phyloP scores from a whole-genome alignment of 2,797 vertebrate species.

The Schizothorax lantsangensis region DNA sequence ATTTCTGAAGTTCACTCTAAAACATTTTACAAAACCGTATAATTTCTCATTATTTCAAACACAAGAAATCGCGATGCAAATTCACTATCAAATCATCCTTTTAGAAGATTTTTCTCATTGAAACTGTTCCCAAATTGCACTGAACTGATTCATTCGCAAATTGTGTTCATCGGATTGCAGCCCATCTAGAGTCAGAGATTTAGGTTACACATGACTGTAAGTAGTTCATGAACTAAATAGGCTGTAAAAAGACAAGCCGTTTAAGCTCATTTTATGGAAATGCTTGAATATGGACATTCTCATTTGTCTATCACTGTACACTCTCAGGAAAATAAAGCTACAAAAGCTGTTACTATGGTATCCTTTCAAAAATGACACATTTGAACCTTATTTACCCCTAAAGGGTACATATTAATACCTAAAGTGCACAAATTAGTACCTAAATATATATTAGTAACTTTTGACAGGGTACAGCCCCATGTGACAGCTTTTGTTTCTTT shows the following conservation, averaged over 20 bases:
- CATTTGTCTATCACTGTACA: not conserved
- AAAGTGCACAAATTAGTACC: not conserved
- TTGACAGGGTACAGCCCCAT: not conserved
- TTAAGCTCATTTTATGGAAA: not conserved
- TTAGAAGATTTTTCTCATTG: not conserved
- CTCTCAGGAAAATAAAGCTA: not conserved
- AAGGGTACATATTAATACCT: not conserved
- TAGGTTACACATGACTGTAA: slow-evolving; percentile 1
- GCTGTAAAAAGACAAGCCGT: not conserved
- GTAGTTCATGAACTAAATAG: not conserved
- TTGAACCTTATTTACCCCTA: not conserved
- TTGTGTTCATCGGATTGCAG: not conserved
- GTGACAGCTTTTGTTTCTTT: too few relatives aligned
- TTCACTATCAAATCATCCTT: not conserved
- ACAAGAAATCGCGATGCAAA: not conserved
- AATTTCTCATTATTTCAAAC: not conserved
- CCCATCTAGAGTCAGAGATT: not conserved
- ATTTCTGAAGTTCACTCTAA: not conserved
- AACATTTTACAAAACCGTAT: not conserved
- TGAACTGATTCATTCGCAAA: not conserved
- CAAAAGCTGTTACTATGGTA: not conserved
- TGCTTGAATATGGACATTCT: not conserved
- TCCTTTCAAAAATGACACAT: not conserved
- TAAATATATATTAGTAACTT: not conserved
- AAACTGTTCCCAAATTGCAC: not conserved